Percentiles rank a stretch among this genome's conserved stretches.
Conservation (phyloP, 2,888 invertebrate species). For the Sclerodermus sp. region DNA sequence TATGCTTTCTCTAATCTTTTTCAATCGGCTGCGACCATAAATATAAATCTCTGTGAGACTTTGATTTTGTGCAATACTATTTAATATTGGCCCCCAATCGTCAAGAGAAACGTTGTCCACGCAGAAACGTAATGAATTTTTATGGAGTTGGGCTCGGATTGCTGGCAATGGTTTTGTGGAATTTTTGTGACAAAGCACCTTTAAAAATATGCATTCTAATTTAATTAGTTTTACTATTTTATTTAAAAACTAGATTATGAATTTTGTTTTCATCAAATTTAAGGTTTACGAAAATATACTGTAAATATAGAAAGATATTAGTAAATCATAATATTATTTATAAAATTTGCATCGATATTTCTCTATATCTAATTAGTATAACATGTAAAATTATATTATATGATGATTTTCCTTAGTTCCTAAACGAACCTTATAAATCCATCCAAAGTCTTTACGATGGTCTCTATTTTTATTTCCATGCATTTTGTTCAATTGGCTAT, state of each 20-base stretch:
- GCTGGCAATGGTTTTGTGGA: slow-evolving; percentile 22
- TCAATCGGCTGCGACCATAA: slow-evolving; percentile 24
- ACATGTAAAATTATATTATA: too few species aligned
- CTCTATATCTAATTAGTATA: background rate
- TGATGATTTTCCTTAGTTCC: too few species aligned
- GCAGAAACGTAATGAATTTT: slow-evolving; percentile 28
- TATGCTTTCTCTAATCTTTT: slow-evolving; percentile 26
- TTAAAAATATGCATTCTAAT: slow-evolving; percentile 1
- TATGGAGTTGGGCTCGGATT: slow-evolving; percentile 22
- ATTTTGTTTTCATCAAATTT: too few species aligned
- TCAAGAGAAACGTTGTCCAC: slow-evolving; percentile 28
- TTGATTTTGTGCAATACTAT: slow-evolving; percentile 27
- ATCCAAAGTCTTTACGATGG: slow-evolving; percentile 10
- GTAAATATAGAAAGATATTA: background rate
- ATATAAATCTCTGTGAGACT: slow-evolving; percentile 28
- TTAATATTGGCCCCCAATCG: slow-evolving; percentile 34
- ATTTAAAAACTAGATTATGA: too few species aligned
- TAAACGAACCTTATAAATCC: slow-evolving; percentile 25
- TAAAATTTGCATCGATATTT: background rate
- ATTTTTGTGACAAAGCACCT: slow-evolving; percentile 24
- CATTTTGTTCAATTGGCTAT: too few species aligned
- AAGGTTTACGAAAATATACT: too few species aligned
- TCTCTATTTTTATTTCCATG: background rate
- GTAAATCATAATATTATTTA: background rate
- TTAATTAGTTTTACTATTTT: too few species aligned